phyloP scores from a whole-genome alignment of 64 coral and sea anemone genomes.

The Actinia tenebrosa region DNA sequence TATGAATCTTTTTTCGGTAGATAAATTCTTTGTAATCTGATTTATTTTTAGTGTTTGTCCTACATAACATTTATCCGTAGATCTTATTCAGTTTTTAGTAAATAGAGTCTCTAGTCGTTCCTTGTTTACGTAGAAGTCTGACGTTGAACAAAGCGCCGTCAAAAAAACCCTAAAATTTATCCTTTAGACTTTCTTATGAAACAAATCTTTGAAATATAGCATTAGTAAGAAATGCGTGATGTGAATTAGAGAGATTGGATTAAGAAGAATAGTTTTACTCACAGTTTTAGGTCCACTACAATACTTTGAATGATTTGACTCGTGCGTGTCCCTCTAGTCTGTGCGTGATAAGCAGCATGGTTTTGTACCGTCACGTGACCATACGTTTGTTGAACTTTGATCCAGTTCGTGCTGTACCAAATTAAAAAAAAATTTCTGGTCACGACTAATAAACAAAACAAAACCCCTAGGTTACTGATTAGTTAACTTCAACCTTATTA shows the following conservation, averaged over 20 bases:
- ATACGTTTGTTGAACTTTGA: slow-evolving; percentile 9
- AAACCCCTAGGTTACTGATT: too few species aligned
- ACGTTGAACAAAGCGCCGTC: background rate
- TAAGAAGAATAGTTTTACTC: background rate
- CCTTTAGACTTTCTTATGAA: background rate
- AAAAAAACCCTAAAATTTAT: background rate
- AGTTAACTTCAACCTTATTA: too few species aligned
- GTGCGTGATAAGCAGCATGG: slow-evolving; percentile 12
- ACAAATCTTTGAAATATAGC: background rate
- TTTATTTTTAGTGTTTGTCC: background rate
- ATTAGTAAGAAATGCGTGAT: background rate
- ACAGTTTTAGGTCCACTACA: background rate
- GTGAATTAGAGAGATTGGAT: background rate
- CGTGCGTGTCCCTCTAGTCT: background rate
- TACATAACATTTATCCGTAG: background rate
- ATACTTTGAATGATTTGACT: background rate
- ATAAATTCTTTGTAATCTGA: background rate
- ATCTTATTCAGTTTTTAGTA: background rate
- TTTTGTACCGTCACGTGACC: slow-evolving; percentile 24
- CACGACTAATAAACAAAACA: too few species aligned
- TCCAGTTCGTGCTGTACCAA: background rate
- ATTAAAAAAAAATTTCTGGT: background rate
- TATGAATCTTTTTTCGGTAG: too few species aligned
- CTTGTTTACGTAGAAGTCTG: background rate
- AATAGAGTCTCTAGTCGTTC: background rate